phyloP scores from a whole-genome alignment of 2,797 vertebrate species.

The Leptoclinus maculatus region DNA sequence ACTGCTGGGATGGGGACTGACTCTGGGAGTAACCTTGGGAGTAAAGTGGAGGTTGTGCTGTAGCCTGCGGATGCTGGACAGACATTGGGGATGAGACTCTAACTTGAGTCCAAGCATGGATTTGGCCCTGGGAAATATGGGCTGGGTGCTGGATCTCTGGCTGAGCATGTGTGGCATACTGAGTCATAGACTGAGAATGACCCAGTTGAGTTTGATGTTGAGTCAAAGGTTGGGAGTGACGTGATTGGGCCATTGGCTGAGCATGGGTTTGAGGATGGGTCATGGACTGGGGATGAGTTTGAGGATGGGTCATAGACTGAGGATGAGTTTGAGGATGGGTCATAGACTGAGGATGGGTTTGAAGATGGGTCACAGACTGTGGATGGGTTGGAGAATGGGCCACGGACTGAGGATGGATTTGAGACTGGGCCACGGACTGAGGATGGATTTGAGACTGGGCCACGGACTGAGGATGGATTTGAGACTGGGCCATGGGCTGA shows the following conservation, averaged over 20 bases:
- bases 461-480: neutral
- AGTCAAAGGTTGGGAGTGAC: neutral
- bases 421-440: slow-evolving; percentile 22
- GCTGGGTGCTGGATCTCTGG: slow-evolving; percentile 34
- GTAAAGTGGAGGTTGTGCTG: slow-evolving; percentile 54
- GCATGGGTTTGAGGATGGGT: neutral
- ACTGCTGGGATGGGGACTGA: slow-evolving; percentile 65
- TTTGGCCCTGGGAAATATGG: slow-evolving; percentile 48
- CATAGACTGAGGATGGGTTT: slow-evolving; percentile 2
- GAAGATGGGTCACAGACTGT: neutral
- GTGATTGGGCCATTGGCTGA: slow-evolving; percentile 11
- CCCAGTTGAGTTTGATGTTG: slow-evolving; percentile 32
- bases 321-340: neutral
- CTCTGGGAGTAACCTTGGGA: slow-evolving; percentile 55
- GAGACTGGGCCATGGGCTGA: slow-evolving; percentile 10
- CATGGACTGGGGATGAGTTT: slow-evolving; percentile 17
- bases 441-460: slow-evolving; percentile 6
- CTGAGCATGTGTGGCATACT: slow-evolving; percentile 29
- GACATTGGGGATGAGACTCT: slow-evolving; percentile 54
- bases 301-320: neutral
- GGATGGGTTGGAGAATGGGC: neutral
- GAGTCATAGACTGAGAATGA: neutral
- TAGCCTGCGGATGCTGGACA: slow-evolving; percentile 53
- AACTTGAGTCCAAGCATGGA: slow-evolving; percentile 59
- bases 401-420: slow-evolving; percentile 33